Evolutionary conservation across 53 echinoderm and acorn worm species (phyloP), one percentile per base, ranked within the genome.

Genomic region (Glandiceps talaboti): DNA sequence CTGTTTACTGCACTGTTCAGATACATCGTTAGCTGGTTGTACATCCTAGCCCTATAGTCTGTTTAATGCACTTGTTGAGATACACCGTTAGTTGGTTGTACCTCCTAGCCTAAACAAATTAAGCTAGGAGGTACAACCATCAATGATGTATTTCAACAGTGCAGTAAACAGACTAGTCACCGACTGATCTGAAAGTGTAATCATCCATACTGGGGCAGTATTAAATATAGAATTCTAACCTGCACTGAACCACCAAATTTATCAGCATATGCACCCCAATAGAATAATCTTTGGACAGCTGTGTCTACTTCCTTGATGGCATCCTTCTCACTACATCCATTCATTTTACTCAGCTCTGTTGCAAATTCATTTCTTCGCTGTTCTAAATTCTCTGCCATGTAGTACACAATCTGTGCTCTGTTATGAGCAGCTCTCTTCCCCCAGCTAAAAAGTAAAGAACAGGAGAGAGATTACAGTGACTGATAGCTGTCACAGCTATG

Each of bases 191-290:
- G n/a, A n/a, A n/a, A n/a, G n/a, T n/a, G n/a, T n/a, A n/a, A n/a
- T n/a, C n/a, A n/a, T n/a, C n/a, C n/a, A n/a, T n/a, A n/a, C n/a
- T n/a, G n/a, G n/a, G n/a, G n/a, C n/a, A n/a, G n/a, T n/a, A n/a
- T n/a, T n/a, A n/a, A n/a, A n/a, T n/a, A n/a, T n/a, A n/a, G n/a
- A n/a, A 30, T 1, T 0, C 87, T 82, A 74, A 97, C 99, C 85
- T 97, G 99, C 6, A 97, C 93, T 31, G 89, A 89, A 25, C 99
- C 99, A 25, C 99, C 99, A 88, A 85, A 97, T 74, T 97, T 94
- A 76, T 97, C 99, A 29, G 99, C 99, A 85, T 97, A 97, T 6
- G 99, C 99, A 73, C 99, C 99, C 99, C 99, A 97, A 84, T 93
- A 87, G 81, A 97, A 97, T 76, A 97, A 80, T 81, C 99, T 91